A percentile compares a stretch with the other conserved stretches of the same genome.
phyloP scores from a whole-genome alignment of 2,113 vertebrate genomes.

The Phyllopteryx taeniolatus region DNA sequence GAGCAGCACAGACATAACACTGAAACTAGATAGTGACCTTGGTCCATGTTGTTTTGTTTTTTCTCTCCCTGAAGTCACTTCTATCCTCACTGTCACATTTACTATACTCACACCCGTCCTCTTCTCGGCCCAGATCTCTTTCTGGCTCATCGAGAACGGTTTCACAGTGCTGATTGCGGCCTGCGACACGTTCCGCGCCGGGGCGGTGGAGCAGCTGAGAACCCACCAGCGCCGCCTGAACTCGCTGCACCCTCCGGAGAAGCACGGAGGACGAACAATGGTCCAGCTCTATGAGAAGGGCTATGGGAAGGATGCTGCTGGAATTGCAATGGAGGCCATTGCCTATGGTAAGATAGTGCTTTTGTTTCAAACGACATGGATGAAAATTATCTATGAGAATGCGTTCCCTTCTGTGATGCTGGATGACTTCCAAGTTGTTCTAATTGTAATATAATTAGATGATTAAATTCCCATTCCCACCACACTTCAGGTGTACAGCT shows the following conservation, averaged over 20 bases:
- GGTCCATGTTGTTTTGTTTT: neutral
- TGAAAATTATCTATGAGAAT: neutral
- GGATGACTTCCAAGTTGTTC: too few species aligned
- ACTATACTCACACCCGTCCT: neutral
- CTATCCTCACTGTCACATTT: neutral
- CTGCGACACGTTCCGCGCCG: slow-evolving; percentile 93
- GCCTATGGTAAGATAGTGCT: slow-evolving; percentile 77
- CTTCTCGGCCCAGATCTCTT: slow-evolving; percentile 81
- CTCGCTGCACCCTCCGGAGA: slow-evolving; percentile 86
- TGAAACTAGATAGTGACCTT: too few species aligned
- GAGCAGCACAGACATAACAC: too few species aligned
- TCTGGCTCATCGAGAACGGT: slow-evolving; percentile 94
- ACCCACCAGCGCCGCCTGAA: slow-evolving; percentile 92
- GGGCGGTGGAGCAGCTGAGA: slow-evolving; percentile 95
- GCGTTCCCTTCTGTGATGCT: too few species aligned
- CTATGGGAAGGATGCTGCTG: slow-evolving; percentile 94
- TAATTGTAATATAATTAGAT: neutral
- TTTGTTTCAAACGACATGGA: neutral
- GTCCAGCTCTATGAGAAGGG: slow-evolving; percentile 97
- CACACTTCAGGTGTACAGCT: too few species aligned
- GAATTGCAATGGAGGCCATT: slow-evolving; percentile 98
- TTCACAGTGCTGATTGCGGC: slow-evolving; percentile 95
- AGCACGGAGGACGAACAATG: slow-evolving; percentile 76
- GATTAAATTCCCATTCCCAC: too few species aligned
- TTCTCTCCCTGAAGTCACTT: too few species aligned